Evolutionary conservation across 2,113 vertebrate species (phyloP), one percentile per base, ranked within the genome.

Genomic region (Thermophis baileyi): DNA sequence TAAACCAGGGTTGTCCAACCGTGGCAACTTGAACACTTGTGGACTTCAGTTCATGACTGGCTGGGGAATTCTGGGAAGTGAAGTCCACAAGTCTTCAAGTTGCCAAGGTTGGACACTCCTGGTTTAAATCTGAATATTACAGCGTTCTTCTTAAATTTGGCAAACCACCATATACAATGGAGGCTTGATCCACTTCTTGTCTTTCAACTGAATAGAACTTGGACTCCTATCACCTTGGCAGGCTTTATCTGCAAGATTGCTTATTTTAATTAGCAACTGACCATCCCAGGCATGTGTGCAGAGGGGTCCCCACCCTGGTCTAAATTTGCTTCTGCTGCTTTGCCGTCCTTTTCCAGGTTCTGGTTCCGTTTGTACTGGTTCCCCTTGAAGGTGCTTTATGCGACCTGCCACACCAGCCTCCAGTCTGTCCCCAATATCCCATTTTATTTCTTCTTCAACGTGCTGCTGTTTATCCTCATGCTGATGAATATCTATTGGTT

Each of bases 401-500:
- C 98, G 96, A 98, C 99, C 0, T 98, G 98, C 92, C 97, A 99
- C 97, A 98, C 97, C 97, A 99, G 99, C 97, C 97, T 99, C 50
- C 98, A 98, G 94, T 87, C 92, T 0, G 98, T 98, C 44, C 99
- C 99, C 0, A 96, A 97, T 93, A 99, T 99, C 95, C 99, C 99
- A 16, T 99, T 99, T 97, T 99, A 99, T 97, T 99, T 99, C 97
- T 99, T 99, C 98, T 99, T 99, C 98, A 99, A 99, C 2, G 60
- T 96, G 0, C 97, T 99, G 88, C 98, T 99, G 87, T 97, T 99
- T 4, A 35, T 98, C 27, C 98, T 99, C 96, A 98, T 98, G 3
- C 97, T 98, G 94, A 99, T 99, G 99, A 99, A 99, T 96, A 97
- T 99, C 97, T 99, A 99, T 97, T 99, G 99, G 99, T 99, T 99